Evolutionary conservation across 2,113 vertebrate genomes (phyloP), one percentile per base, ranked within the genome.

Genomic region (Nematolebias whitei): DNA sequence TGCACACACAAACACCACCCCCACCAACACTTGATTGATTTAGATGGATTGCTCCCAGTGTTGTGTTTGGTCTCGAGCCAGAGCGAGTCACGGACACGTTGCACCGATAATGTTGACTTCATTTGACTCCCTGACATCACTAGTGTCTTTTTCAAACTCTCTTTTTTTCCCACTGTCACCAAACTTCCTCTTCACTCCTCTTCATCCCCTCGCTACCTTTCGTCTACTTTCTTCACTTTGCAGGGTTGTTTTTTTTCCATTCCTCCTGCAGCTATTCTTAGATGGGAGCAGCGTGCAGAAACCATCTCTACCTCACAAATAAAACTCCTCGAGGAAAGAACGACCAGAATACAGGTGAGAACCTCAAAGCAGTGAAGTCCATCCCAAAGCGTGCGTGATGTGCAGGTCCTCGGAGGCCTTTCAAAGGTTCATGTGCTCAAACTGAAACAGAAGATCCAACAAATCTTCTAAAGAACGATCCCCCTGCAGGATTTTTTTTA

Each of bases 211-310:
- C 29, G 20, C 53, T 72, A 26, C 52, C 38, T 68, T 65, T 74
- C 49, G 47, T 62, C 61, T 65, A 51, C 65, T 71, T 71, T 70
- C 24, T 65, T 79, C 71, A 47, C 74, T 67, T 55, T 63, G 23
- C 69, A 49, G 51, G 64, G 38, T 24, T 53, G 29, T 53, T 53
- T 38, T 53, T 53, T 8, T 54, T 56, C n/a, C n/a, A n/a, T 29
- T 35, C 74, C 60, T 80, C 76, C 87, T 78, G 73, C 68, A 87
- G 85, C 78, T 84, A 83, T 90, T 79, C 84, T 89, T 87, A 85
- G 85, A 88, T 68, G 54, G 70, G 79, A 88, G 89, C 89, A 87
- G 85, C 85, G 54, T 92, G 83, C 76, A 52, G 63, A 74, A 56
- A 74, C 75, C 81, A 76, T 81, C 76, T 85, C 77, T 58, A 70